These are phyloP conservation scores for Zosterops hypoxanthus DNA, from an alignment of 2,113 vertebrate genomes.

Conservation along the genomic window DNA sequence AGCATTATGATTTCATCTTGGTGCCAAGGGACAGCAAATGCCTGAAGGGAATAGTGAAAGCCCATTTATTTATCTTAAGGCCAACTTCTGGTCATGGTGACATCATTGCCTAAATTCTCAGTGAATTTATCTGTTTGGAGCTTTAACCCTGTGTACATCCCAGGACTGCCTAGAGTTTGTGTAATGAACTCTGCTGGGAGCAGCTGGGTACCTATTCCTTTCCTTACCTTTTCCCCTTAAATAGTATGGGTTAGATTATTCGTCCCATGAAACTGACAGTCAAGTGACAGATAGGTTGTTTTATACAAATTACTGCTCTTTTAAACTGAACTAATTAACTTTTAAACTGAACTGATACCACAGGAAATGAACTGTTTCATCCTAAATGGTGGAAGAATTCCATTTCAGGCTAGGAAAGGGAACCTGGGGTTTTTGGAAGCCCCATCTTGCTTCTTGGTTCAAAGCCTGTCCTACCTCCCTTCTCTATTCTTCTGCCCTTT, in stretches of 20 bases:
- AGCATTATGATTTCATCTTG: conserved; percentile 53
- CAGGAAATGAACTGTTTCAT: background rate
- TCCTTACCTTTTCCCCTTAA: background rate
- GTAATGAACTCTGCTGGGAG: background rate
- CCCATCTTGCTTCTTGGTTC: background rate
- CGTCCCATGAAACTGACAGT: background rate
- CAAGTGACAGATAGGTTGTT: background rate
- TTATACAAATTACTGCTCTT: background rate
- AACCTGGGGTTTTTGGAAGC: background rate
- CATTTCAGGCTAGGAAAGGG: background rate
- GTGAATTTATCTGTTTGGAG: background rate
- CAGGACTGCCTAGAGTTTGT: background rate
- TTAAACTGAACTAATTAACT: background rate
- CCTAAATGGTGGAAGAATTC: background rate
- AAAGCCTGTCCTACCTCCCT: background rate
- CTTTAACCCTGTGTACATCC: background rate
- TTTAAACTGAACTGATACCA: background rate
- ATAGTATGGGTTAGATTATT: background rate
- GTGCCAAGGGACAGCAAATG: conserved; percentile 21
- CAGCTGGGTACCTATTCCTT: background rate
- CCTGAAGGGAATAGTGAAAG: conserved; percentile 16
- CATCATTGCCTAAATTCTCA: background rate
- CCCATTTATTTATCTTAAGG: conserved; percentile 19
- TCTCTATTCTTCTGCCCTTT: background rate
- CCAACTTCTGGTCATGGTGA: conserved; percentile 8